Conservation (phyloP, 2,888 invertebrate genomes). For the Gasteruption jaculator region DNA sequence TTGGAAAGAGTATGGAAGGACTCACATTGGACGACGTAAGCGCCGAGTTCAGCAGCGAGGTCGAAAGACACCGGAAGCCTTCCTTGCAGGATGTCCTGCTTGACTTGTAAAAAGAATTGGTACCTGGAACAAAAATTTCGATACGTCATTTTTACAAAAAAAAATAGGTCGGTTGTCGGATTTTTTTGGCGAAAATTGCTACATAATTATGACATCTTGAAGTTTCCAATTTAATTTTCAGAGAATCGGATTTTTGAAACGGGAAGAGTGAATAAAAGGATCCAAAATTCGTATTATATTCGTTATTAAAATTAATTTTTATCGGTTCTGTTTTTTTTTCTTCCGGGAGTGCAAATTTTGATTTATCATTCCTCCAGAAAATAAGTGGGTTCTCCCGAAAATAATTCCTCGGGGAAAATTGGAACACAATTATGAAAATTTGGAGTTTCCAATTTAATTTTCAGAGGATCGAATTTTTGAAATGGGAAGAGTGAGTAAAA, state of each 20-base stretch:
- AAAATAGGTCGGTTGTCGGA: conserved; percentile 6
- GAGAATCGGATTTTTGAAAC: conserved; percentile 7
- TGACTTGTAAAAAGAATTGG: conserved; percentile 94
- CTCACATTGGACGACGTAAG: conserved; percentile 94
- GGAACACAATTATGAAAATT: conserved; percentile 7
- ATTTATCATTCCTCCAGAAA: neutral
- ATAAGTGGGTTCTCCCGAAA: neutral
- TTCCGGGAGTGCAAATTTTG: neutral
- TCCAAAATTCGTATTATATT: too few species aligned
- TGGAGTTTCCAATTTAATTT: too few species aligned
- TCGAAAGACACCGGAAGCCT: conserved; percentile 88
- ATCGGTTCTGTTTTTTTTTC: too few species aligned
- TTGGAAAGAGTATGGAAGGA: too few species aligned
- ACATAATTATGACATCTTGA: conserved; percentile 6
- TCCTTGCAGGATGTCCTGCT: conserved; percentile 93
- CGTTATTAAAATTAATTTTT: too few species aligned
- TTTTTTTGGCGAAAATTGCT: conserved; percentile 9
- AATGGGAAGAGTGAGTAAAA: too few species aligned
- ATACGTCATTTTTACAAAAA: conserved; percentile 13
- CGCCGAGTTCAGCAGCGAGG: conserved; percentile 85
- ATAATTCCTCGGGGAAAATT: too few species aligned
- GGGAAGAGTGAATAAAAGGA: conserved; percentile 13
- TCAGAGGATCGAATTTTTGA: too few species aligned
- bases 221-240: too few species aligned
- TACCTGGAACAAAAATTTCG: conserved; percentile 63